These are phyloP conservation scores for Leucania comma DNA, from an alignment of 2,888 invertebrate species.

Conservation along the genomic window DNA sequence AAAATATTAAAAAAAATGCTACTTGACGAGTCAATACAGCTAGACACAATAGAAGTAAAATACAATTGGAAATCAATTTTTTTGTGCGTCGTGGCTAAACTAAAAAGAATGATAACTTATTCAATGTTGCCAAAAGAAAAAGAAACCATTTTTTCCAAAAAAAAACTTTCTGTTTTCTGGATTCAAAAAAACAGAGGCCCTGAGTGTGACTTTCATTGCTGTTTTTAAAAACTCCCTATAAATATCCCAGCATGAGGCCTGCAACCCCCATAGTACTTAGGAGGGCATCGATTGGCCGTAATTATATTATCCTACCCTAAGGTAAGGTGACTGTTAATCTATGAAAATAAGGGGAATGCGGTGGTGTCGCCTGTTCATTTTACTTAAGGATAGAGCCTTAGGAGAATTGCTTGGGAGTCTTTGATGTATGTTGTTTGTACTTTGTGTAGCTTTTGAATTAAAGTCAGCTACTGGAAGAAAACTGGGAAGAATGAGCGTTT, in stretches of 20 bases:
- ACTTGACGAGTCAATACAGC: no score
- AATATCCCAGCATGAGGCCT: slow-evolving; percentile 81
- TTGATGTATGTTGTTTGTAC: slow-evolving; percentile 49
- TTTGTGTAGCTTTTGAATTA: slow-evolving; percentile 25
- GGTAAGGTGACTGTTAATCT: slow-evolving; percentile 81
- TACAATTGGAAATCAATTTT: no score
- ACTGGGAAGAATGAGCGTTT: no score
- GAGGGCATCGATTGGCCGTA: slow-evolving; percentile 85
- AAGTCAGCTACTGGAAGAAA: neutral
- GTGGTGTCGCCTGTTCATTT: slow-evolving; percentile 71
- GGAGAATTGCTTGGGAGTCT: slow-evolving; percentile 43
- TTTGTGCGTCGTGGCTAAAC: no score
- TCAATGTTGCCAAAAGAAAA: neutral
- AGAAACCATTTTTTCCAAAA: neutral
- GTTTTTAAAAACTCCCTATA: slow-evolving; percentile 70
- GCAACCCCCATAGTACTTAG: slow-evolving; percentile 72
- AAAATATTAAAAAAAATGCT: no score
- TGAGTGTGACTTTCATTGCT: slow-evolving; percentile 42
- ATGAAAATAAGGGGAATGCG: slow-evolving; percentile 73
- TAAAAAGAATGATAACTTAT: rapidly evolving
- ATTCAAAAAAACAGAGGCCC: neutral
- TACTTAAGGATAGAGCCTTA: slow-evolving; percentile 63
- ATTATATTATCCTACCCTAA: slow-evolving; percentile 85
- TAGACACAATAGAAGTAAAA: no score
- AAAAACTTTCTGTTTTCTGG: no score